A percentile compares a stretch with the other conserved stretches of the same genome.
phyloP scores from a whole-genome alignment of 2,113 vertebrate genomes.

The Petaurus breviceps region DNA sequence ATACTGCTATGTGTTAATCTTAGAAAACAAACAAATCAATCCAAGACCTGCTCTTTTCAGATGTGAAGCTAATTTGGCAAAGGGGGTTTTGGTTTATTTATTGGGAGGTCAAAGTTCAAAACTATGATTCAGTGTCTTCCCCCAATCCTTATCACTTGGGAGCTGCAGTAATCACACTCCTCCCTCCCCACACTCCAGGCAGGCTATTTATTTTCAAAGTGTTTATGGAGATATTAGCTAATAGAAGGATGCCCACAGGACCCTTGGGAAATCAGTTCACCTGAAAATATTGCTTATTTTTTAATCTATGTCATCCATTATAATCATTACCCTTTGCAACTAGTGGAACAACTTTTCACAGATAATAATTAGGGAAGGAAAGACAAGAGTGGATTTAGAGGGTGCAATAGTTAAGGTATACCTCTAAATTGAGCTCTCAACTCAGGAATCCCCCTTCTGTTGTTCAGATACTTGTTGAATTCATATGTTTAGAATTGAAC shows the following conservation, averaged over 20 bases:
- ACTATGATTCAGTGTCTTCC: conserved; percentile 20
- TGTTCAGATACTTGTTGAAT: neutral
- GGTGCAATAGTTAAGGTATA: neutral
- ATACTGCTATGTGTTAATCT: conserved; percentile 55
- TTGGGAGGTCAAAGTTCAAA: conserved; percentile 54
- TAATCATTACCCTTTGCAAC: neutral
- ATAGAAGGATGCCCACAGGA: neutral
- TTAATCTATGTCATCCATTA: too few species aligned
- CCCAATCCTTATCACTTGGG: neutral
- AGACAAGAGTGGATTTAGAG: neutral
- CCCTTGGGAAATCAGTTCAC: conserved; percentile 36
- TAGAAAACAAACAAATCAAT: conserved; percentile 48
- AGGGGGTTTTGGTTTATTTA: neutral
- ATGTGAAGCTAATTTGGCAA: conserved; percentile 53
- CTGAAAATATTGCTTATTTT: conserved; percentile 44
- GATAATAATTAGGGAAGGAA: neutral
- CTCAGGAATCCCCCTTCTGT: neutral
- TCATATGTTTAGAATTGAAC: neutral
- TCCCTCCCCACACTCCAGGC: neutral
- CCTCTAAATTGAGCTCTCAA: neutral
- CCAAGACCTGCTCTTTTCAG: conserved; percentile 29
- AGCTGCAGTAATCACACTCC: neutral
- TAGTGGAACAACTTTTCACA: neutral
- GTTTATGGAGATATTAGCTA: conserved; percentile 13
- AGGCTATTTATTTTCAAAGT: neutral